Conservation (phyloP, 2,888 invertebrate species). For the Uropetala carovei region DNA sequence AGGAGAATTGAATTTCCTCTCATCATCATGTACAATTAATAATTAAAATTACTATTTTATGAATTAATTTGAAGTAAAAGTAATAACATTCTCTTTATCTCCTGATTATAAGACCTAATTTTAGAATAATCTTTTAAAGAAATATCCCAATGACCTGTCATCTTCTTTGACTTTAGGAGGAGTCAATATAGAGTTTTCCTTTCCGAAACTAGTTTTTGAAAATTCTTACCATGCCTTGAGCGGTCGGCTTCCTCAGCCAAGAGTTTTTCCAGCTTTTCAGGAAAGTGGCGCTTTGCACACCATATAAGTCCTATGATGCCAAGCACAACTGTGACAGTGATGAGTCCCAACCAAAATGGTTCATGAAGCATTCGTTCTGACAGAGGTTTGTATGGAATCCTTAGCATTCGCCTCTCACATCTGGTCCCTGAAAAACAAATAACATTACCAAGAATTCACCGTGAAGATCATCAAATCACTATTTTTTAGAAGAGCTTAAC, state of each 20-base stretch:
- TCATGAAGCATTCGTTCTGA: constrained; percentile 90
- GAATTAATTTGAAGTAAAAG: no score
- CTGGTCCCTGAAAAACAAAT: constrained; percentile 75
- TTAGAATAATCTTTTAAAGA: no score
- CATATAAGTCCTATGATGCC: constrained; percentile 87
- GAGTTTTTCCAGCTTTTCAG: constrained; percentile 89
- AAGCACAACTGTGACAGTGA: constrained; percentile 89
- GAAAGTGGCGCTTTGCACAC: constrained; percentile 91
- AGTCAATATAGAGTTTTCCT: background rate
- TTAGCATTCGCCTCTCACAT: constrained; percentile 83
- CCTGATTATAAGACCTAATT: no score
- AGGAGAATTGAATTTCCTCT: no score
- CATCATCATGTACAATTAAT: no score
- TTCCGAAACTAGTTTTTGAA: background rate
- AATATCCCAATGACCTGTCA: no score
- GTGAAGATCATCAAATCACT: no score
- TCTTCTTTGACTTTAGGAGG: background rate
- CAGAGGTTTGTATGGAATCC: constrained; percentile 84
- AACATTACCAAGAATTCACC: background rate
- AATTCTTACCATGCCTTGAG: constrained; percentile 81
- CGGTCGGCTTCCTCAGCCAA: constrained; percentile 88
- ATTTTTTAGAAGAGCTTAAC: background rate
- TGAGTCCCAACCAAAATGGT: constrained; percentile 92
- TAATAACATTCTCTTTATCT: no score
- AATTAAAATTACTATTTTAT: no score